phyloP scores from a whole-genome alignment of 2,113 vertebrate species.

The Ammodytes marinus region DNA sequence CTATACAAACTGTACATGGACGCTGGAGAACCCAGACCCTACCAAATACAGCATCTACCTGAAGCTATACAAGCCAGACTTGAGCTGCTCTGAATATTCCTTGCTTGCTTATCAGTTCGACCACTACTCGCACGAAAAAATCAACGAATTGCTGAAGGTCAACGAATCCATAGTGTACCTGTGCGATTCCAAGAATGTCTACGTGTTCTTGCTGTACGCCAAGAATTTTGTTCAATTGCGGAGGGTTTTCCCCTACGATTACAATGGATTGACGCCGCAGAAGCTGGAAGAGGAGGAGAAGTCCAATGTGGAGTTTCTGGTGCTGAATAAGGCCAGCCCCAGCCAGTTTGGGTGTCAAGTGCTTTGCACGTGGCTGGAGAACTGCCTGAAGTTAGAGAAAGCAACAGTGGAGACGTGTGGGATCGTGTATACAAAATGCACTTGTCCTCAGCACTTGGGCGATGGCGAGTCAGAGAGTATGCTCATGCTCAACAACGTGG shows the following conservation, averaged over 20 bases:
- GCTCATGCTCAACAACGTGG: constrained; percentile 96
- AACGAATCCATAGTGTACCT: constrained; percentile 99
- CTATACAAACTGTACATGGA: constrained; percentile 99
- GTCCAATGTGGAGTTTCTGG: constrained; percentile 98
- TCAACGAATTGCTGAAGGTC: constrained; percentile 97
- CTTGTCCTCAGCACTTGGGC: constrained; percentile 98
- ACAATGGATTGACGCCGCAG: constrained; percentile 92
- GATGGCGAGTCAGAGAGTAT: constrained; percentile 93
- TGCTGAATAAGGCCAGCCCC: constrained; percentile 98
- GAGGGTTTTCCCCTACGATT: constrained; percentile 93
- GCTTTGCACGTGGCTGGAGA: constrained; percentile 98
- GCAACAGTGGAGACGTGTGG: constrained; percentile 96
- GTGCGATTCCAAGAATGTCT: constrained; percentile 95
- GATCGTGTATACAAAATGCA: constrained; percentile 98
- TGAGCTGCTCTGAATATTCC: constrained; percentile 98
- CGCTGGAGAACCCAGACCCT: constrained; percentile 99
- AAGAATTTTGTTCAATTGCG: constrained; percentile 99
- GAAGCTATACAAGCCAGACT: constrained; percentile 99
- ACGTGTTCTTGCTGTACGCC: constrained; percentile 98
- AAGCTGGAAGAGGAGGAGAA: constrained; percentile 95
- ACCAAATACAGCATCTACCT: constrained; percentile 99
- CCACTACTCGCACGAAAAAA: constrained; percentile 99
- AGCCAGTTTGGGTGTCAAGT: constrained; percentile 99
- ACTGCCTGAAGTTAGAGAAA: constrained; percentile 97
- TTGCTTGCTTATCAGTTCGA: constrained; percentile 99